Evolutionary conservation across 2,797 vertebrate genomes (phyloP), one percentile per base, ranked within the genome.

Genomic region (Sebastes minor): DNA sequence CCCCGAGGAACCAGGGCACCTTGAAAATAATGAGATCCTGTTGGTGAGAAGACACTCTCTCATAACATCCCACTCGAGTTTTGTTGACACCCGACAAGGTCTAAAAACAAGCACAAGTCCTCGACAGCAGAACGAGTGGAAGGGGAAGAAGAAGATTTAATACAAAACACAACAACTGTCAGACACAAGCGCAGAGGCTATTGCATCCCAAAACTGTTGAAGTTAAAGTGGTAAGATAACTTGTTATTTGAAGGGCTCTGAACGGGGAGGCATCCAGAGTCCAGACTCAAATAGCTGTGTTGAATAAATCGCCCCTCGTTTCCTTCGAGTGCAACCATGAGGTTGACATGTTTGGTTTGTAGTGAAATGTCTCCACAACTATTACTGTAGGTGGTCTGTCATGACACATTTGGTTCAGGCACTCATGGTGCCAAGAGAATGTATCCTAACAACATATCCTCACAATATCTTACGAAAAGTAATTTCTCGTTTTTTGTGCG

Each of bases 11-110:
- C 63, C 57, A 32, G 83, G 83, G 76, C 78, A 88, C 85, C 88
- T 88, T 86, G 75, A 84, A 85, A 86, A 83, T 82, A 89, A 85
- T 85, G 80, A 90, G 76, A 88, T 83, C 83, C 83, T 64, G 84
- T 42, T 82, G 69, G 75, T 16, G 32, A 64, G 75, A 72, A 76
- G 72, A 88, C 66, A 66, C 73, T 78, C 76, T 42, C 56, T 80
- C 83, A 70, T 20, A 77, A 80, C 78, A 85, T 86, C 84, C 79
- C 81, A 89, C 85, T 88, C 57, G 3, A 81, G 80, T 70, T 75
- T 72, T 74, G 82, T 80, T 90, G 90, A 89, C 83, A 89, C 68
- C 65, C 33, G 23, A 80, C 64, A 73, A 89, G 78, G 71, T 85
- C 65, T 81, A 74, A 86, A 87, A 85, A 88, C 79, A 81, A 88